Evolutionary conservation across 2,113 vertebrate species (phyloP).

Genomic region (Equus quagga): DNA sequence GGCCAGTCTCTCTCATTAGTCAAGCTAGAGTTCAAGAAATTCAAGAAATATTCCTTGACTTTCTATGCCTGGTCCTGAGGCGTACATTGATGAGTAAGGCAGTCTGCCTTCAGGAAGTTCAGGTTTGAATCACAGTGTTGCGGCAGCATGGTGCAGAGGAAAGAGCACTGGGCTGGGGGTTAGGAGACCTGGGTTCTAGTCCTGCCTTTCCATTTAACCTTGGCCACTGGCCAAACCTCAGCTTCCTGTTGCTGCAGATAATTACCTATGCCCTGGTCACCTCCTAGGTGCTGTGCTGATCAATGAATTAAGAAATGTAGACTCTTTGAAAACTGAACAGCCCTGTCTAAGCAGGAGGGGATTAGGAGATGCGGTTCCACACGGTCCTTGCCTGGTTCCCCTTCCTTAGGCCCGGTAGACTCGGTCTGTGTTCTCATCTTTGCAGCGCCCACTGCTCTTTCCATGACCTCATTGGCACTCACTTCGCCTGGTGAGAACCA

Average conservation of each 20-base stretch:
- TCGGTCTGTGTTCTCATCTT: background rate
- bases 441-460: slow-evolving; percentile 60
- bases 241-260: background rate
- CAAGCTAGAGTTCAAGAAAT: slow-evolving; percentile 23
- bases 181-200: background rate
- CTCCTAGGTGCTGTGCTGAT: background rate
- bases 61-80: background rate
- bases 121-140: background rate
- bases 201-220: background rate
- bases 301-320: background rate
- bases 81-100: background rate
- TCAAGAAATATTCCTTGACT: background rate
- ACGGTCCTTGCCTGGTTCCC: background rate
- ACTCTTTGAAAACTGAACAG: background rate
- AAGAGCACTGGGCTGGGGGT: background rate
- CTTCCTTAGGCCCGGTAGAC: background rate
- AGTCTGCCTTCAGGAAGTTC: background rate
- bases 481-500: background rate
- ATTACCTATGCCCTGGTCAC: background rate
- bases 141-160: background rate
- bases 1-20: background rate
- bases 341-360: background rate
- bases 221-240: background rate
- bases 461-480: background rate
- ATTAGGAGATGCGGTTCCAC: background rate